Percentiles rank a stretch among this genome's conserved stretches.
Conservation (phyloP, 2,797 vertebrate species). For the Artibeus jamaicensis region DNA sequence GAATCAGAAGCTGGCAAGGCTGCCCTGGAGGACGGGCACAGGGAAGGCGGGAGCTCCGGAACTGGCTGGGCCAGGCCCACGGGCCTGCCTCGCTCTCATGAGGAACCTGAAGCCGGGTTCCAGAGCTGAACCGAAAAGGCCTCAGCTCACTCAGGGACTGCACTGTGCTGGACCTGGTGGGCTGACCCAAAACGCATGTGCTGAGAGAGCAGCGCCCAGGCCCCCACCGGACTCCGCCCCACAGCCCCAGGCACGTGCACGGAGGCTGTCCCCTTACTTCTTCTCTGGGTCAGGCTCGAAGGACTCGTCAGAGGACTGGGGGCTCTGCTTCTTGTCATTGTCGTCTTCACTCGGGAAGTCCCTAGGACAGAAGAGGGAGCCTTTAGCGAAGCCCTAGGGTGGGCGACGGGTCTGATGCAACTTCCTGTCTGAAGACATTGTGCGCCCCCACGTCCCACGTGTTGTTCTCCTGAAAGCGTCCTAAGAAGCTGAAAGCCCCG, state of each 20-base stretch:
- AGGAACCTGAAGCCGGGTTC: neutral
- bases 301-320: conserved; percentile 86
- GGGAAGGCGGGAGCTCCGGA: neutral
- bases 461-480: neutral
- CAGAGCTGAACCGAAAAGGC: too few relatives aligned
- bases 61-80: neutral
- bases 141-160: neutral
- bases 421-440: conserved; percentile 15
- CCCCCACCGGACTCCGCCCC: neutral
- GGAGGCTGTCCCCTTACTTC: conserved; percentile 82
- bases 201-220: neutral
- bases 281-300: conserved; percentile 88
- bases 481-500: neutral
- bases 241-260: neutral
- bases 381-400: conserved; percentile 17
- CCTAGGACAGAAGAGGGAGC: conserved; percentile 79
- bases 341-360: conserved; percentile 85
- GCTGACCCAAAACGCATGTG: neutral
- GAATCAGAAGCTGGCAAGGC: neutral
- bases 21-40: neutral
- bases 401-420: neutral
- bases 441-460: neutral
- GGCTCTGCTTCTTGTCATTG: conserved; percentile 83
- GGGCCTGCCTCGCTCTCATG: neutral
- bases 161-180: neutral